These are phyloP conservation scores for Tyto alba DNA, from an alignment of 2,113 vertebrate species.

Conservation along the genomic window DNA sequence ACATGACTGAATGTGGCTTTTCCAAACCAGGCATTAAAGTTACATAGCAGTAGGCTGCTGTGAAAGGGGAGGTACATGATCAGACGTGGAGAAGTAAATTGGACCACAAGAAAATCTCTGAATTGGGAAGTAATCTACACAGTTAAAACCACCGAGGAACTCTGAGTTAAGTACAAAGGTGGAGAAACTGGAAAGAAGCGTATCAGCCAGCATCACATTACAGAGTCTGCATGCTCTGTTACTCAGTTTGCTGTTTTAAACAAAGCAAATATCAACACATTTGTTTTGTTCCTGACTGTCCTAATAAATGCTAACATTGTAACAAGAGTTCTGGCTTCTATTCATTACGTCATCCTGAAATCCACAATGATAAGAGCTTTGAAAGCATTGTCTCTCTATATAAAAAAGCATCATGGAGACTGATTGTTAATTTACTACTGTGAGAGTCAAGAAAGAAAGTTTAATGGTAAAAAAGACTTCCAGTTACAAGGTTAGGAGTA, in stretches of 20 bases:
- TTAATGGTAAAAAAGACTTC: not conserved
- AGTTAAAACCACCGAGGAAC: not conserved
- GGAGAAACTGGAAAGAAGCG: not conserved
- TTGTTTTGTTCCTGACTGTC: not conserved
- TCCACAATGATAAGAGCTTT: not conserved
- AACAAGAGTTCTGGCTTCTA: not conserved
- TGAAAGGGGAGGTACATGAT: not conserved
- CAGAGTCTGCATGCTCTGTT: not conserved
- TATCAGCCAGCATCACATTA: not conserved
- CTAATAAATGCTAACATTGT: not conserved
- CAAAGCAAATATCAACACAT: not conserved
- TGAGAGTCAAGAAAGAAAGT: not conserved
- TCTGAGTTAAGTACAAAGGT: not conserved
- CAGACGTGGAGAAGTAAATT: not conserved
- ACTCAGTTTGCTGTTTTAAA: not conserved
- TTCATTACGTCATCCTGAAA: not conserved
- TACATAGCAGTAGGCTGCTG: not conserved
- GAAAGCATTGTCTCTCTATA: not conserved
- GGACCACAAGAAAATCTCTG: not conserved
- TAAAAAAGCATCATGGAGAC: not conserved
- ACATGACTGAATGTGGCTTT: not conserved
- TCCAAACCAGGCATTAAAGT: not conserved
- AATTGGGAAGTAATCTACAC: not conserved
- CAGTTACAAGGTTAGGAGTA: not conserved
- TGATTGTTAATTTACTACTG: not conserved